A percentile compares a stretch with the other conserved stretches of the same genome.
Evolutionary conservation across 2,888 invertebrate species (phyloP).

Genomic region (Phytoseiulus persimilis): DNA sequence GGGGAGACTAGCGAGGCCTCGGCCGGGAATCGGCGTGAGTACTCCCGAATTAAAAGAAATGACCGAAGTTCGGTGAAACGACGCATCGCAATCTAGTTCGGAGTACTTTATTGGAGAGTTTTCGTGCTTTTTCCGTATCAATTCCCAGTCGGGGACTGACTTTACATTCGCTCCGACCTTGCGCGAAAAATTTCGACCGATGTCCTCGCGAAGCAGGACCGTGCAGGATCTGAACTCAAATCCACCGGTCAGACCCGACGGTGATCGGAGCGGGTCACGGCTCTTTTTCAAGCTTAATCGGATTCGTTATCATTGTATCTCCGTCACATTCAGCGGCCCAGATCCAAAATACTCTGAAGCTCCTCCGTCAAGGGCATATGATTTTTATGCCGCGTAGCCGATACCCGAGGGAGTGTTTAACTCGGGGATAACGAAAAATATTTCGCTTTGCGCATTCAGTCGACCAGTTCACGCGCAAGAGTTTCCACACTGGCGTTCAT

Average conservation of each 20-base stretch:
- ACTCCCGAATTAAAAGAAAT: too few relatives aligned
- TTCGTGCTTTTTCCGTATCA: too few relatives aligned
- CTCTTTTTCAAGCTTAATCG: neutral
- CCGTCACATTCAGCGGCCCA: neutral
- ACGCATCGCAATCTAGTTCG: too few relatives aligned
- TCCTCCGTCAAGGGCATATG: neutral
- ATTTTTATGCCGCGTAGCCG: neutral
- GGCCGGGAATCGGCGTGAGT: too few relatives aligned
- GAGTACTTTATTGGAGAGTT: too few relatives aligned
- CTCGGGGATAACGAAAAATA: neutral
- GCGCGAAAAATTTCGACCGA: too few relatives aligned
- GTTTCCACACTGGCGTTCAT: neutral
- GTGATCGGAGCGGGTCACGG: neutral
- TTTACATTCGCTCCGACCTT: too few relatives aligned
- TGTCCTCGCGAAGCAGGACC: too few relatives aligned
- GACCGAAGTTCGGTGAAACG: too few relatives aligned
- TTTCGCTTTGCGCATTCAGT: neutral
- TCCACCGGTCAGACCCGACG: neutral
- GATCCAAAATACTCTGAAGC: neutral
- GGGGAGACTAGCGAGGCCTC: too few relatives aligned
- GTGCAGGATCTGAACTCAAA: neutral
- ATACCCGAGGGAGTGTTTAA: neutral
- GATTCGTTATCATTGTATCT: neutral
- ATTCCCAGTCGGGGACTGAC: too few relatives aligned
- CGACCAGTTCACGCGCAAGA: too few relatives aligned